Percentiles rank a stretch among this genome's conserved stretches.
phyloP scores from a whole-genome alignment of 2,113 vertebrate genomes.

The Terrapene triunguis region DNA sequence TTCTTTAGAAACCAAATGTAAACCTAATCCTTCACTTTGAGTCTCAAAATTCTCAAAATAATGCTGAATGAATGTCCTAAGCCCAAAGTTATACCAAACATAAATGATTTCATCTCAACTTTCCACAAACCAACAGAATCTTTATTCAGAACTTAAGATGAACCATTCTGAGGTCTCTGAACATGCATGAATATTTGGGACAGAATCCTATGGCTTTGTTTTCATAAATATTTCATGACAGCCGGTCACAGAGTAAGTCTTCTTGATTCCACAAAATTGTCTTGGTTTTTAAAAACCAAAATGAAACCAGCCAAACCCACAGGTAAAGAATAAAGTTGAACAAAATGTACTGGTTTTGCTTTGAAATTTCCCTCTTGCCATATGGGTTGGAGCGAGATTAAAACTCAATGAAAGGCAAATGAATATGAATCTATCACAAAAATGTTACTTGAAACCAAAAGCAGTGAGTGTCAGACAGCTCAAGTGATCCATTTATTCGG shows the following conservation, averaged over 20 bases:
- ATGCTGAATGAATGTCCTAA: background rate
- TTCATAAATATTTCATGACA: background rate
- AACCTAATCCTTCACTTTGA: background rate
- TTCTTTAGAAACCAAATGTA: background rate
- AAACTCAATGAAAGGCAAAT: background rate
- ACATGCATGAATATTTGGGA: background rate
- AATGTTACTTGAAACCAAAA: background rate
- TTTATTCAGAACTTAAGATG: background rate
- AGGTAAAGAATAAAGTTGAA: background rate
- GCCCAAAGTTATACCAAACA: background rate
- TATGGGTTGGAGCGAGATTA: background rate
- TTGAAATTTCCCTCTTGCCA: background rate
- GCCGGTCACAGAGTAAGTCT: background rate
- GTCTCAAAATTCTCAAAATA: background rate
- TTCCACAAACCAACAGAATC: background rate
- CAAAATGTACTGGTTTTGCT: background rate
- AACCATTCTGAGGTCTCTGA: fast-evolving
- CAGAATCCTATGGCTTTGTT: background rate
- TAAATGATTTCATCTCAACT: background rate
- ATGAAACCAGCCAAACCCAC: background rate
- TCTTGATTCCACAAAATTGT: background rate
- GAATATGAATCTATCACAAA: background rate
- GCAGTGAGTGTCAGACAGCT: background rate
- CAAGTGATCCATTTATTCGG: background rate
- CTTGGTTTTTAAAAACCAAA: background rate